These are phyloP conservation scores for Sciurus carolinensis DNA, from an alignment of 2,797 vertebrate species.

Conservation along the genomic window DNA sequence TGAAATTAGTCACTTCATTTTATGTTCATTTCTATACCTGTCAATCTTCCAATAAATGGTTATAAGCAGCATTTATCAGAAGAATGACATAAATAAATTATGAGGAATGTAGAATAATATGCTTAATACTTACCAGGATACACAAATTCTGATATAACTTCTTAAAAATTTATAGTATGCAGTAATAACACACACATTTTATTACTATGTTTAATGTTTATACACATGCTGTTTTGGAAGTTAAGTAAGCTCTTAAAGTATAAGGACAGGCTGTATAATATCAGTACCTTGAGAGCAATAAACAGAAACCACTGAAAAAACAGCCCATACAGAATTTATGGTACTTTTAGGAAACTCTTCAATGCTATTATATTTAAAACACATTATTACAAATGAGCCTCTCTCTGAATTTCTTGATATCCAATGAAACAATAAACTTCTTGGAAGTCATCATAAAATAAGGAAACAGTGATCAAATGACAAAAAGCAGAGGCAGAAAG, in stretches of 20 bases:
- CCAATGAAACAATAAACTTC: constrained; percentile 5
- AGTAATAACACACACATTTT: neutral
- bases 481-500: neutral
- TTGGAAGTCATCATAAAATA: constrained; percentile 19
- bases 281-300: constrained; percentile 28
- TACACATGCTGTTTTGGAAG: constrained; percentile 21
- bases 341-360: neutral
- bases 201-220: neutral
- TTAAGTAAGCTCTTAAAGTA: constrained; percentile 39
- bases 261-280: neutral
- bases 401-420: constrained; percentile 43
- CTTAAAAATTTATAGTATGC: neutral
- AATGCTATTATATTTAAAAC: constrained; percentile 10
- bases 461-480: neutral
- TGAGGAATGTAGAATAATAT: constrained; percentile 41
- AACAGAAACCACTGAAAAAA: constrained; percentile 40
- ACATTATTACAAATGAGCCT: constrained; percentile 14
- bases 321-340: constrained; percentile 15
- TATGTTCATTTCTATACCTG: neutral
- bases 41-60: constrained; percentile 6
- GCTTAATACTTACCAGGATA: constrained; percentile 26
- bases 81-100: neutral
- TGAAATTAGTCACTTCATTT: constrained; percentile 50
- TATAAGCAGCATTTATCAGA: constrained; percentile 41
- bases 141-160: constrained; percentile 24